Base-by-base conservation (phyloP, 1,140 invertebrate species). In the Archivesica marissinica region DNA sequence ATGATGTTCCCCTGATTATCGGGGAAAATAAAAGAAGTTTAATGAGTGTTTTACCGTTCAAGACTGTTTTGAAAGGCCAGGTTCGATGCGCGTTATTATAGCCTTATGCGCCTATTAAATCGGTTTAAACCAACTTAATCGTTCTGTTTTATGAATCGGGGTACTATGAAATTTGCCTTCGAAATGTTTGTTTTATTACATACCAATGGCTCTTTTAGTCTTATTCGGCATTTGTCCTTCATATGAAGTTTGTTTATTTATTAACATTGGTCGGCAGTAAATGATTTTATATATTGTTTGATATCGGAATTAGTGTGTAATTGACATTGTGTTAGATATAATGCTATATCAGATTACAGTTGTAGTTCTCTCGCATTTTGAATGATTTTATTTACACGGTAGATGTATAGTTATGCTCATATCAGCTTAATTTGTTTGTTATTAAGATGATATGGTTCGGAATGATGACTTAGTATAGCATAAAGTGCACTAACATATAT, bases 21-120 rank as follows among this genome's bases (percentile, higher is more conserved):
- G 6, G 35, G n/a, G 80, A 83, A 83, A 83, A 61, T 83, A 83
- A 83, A 83, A 75, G 80, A 75, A 83, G 64, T 72, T 83, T 83
- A 83, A 83, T 83, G 68, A 64, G 68, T 9, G 13, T 83, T 83
- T 83, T 83, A 83, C 68, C n/a, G 80, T 83, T 83, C 17, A 0
- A 15, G 68, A 28, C 17, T 64, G 68, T 83, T 83, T 83, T 83
- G 39, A 50, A 75, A 41, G 68, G n/a, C 33, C 9, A 41, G 15
- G 72, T 20, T 9, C 68, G 47, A 52, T 38, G 38, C 66, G 56
- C 39, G 38, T 25, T 35, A 38, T 81, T 81, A 81, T 83, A 23
- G 66, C 80, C 70, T 59, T 70, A 75, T 83, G 80, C 54, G 80
- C 41, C 80, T 83, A 83, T 83, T 83, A 83, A 83, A 83, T 61